Evolutionary conservation across 2,888 invertebrate species (phyloP).

Genomic region (Ischnus inquisitorius): DNA sequence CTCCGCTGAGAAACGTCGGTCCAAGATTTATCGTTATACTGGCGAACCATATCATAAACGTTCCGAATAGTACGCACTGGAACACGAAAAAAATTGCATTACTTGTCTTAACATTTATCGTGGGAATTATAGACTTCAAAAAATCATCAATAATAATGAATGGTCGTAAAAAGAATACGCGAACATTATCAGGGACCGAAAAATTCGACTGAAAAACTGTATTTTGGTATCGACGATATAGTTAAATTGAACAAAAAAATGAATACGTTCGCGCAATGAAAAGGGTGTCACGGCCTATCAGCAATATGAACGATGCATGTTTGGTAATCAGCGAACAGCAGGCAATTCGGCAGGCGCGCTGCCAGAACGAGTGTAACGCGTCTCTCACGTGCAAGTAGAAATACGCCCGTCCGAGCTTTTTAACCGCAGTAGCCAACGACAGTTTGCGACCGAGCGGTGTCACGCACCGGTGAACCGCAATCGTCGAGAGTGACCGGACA

Average conservation of each 20-base stretch:
- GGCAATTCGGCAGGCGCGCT: not conserved
- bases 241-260: too few relatives aligned
- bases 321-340: not conserved
- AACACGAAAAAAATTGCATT: not conserved
- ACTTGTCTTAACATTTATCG: not conserved
- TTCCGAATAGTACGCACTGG: conserved; percentile 95
- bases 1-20: conserved; percentile 94
- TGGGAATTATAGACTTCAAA: too few relatives aligned
- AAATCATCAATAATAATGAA: too few relatives aligned
- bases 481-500: conserved; percentile 33
- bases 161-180: too few relatives aligned
- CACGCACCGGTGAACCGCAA: conserved; percentile 56
- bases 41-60: conserved; percentile 97
- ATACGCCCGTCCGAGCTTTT: conserved; percentile 37
- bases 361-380: conserved; percentile 1
- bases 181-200: too few relatives aligned
- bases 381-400: not conserved
- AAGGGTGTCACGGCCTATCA: too few relatives aligned
- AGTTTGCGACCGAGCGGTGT: conserved; percentile 19
- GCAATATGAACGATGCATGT: too few relatives aligned
- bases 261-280: too few relatives aligned
- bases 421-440: conserved; percentile 41
- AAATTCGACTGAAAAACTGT: too few relatives aligned
- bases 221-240: too few relatives aligned
- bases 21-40: conserved; percentile 96